Percentiles rank a stretch among this genome's conserved stretches.
Conservation (phyloP, 2,113 vertebrate species). For the Perccottus glenii region DNA sequence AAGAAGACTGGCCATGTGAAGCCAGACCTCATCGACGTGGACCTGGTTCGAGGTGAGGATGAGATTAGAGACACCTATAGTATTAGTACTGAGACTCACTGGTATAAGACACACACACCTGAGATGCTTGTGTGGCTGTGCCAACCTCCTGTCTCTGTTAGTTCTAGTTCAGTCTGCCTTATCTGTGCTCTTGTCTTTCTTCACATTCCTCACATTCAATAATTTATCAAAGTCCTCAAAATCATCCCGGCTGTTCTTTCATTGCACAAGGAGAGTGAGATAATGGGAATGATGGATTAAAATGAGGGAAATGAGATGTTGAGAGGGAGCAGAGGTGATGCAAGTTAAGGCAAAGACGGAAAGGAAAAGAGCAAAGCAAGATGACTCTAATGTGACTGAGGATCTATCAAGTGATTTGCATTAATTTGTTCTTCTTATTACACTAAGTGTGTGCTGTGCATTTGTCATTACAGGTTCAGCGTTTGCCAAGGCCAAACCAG, state of each 20-base stretch:
- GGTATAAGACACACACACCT: slow-evolving; percentile 3
- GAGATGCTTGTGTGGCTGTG: slow-evolving; percentile 10
- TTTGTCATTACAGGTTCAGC: slow-evolving; percentile 84
- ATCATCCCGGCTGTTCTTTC: slow-evolving; percentile 25
- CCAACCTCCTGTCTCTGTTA: slow-evolving; percentile 27
- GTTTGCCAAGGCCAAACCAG: slow-evolving; percentile 98
- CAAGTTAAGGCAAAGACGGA: background rate
- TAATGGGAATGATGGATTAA: background rate
- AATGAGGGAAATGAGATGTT: background rate
- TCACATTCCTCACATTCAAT: slow-evolving; percentile 35
- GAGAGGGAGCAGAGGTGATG: background rate
- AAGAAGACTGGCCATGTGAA: slow-evolving; percentile 99
- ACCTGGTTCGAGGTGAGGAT: slow-evolving; percentile 94
- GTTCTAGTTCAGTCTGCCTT: background rate
- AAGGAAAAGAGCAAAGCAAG: background rate
- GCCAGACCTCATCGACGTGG: slow-evolving; percentile 98
- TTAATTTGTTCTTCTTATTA: slow-evolving; percentile 8
- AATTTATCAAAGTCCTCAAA: slow-evolving; percentile 38
- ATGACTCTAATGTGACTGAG: slow-evolving; percentile 14
- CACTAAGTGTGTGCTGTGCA: background rate
- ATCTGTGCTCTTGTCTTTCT: slow-evolving; percentile 6
- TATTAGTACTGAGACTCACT: background rate
- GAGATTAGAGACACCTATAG: slow-evolving; percentile 7
- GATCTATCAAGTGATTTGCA: slow-evolving; percentile 12
- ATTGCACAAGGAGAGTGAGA: slow-evolving; percentile 1